These are phyloP conservation scores for Drosophila gunungcola DNA, from an alignment of 1,140 invertebrate genomes.

Conservation along the genomic window DNA sequence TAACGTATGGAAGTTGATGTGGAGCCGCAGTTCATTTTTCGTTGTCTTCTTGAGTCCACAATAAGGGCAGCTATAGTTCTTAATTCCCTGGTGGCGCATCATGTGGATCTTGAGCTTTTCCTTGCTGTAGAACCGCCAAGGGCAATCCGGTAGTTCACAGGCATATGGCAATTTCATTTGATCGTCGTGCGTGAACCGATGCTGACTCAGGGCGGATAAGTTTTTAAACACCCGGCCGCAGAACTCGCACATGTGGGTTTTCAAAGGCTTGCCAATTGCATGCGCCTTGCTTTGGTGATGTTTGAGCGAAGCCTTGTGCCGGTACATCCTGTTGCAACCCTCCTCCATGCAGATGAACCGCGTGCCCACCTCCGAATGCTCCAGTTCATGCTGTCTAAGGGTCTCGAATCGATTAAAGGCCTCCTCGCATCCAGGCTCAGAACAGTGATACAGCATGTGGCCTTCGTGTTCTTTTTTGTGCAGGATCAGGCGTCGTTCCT, in stretches of 20 bases:
- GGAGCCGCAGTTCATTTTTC: constrained; percentile 69
- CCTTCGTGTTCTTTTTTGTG: constrained; percentile 68
- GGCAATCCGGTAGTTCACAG: constrained; percentile 54
- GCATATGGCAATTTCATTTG: constrained; percentile 54
- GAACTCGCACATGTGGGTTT: constrained; percentile 70
- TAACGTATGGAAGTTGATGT: constrained; percentile 78
- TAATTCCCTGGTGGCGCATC: constrained; percentile 77
- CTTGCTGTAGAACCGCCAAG: constrained; percentile 50
- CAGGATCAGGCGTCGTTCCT: constrained; percentile 28
- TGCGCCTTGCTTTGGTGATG: constrained; percentile 63
- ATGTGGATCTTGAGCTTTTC: constrained; percentile 73
- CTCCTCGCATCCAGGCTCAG: constrained; percentile 41
- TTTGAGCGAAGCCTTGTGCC: constrained; percentile 65
- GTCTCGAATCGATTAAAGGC: constrained; percentile 58
- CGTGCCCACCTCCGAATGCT: constrained; percentile 20
- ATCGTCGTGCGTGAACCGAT: constrained; percentile 63
- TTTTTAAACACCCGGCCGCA: constrained; percentile 69
- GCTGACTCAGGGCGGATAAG: constrained; percentile 61
- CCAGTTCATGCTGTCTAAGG: constrained; percentile 45
- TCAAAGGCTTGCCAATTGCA: constrained; percentile 51
- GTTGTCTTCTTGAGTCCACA: constrained; percentile 78
- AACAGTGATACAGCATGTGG: constrained; percentile 62
- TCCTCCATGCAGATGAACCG: constrained; percentile 51
- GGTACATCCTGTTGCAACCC: constrained; percentile 65
- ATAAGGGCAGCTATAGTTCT: constrained; percentile 74